Conservation (phyloP, 2,888 invertebrate species). For the Rotaria macrura region DNA sequence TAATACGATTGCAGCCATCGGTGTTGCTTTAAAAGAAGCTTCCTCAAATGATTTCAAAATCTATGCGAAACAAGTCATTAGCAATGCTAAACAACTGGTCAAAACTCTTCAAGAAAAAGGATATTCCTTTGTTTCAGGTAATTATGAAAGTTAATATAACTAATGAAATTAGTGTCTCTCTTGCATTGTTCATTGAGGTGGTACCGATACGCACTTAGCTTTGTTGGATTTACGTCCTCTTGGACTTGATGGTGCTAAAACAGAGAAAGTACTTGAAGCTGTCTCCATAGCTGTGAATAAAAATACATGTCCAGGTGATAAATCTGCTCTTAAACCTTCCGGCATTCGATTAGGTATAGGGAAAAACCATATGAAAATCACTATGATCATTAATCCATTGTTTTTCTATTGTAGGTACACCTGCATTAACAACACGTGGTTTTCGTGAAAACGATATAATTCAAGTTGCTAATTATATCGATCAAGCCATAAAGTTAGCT, state of each 20-base stretch:
- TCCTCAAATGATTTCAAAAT: neutral
- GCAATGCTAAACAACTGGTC: conserved; percentile 44
- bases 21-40: conserved; percentile 50
- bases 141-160: no score
- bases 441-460: conserved; percentile 52
- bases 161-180: no score
- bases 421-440: conserved; percentile 53
- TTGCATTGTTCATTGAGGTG: conserved; percentile 49
- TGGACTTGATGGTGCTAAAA: conserved; percentile 71
- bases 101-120: conserved; percentile 42
- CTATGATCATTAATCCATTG: no score
- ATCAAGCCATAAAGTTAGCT: conserved; percentile 51
- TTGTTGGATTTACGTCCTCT: conserved; percentile 70
- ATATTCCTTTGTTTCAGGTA: conserved; percentile 47
- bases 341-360: conserved; percentile 47
- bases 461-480: conserved; percentile 47
- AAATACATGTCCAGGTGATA: conserved; percentile 85
- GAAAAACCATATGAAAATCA: neutral
- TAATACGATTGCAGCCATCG: conserved; percentile 38
- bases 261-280: conserved; percentile 74
- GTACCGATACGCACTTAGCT: conserved; percentile 84
- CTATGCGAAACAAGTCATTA: conserved; percentile 38
- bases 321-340: conserved; percentile 83
- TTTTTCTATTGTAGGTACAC: conserved; percentile 49
- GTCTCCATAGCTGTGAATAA: conserved; percentile 89